phyloP scores from a whole-genome alignment of 1,140 invertebrate genomes.

The Dreissena rostriformis region DNA sequence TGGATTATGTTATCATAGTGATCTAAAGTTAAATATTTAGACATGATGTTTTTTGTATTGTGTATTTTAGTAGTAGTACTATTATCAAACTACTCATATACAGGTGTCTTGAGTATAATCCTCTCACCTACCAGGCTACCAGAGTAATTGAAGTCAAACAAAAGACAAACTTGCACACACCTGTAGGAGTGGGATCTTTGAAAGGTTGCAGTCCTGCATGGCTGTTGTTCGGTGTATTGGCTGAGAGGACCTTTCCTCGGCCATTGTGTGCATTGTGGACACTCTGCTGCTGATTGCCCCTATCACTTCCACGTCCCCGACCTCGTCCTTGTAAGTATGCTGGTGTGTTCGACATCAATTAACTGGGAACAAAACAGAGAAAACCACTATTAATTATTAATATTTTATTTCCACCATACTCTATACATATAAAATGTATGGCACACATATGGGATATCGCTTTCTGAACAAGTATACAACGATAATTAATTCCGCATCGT shows the following conservation, averaged over 20 bases:
- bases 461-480: too few relatives aligned
- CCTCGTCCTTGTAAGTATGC: conserved; percentile 68
- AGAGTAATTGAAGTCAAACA: not conserved
- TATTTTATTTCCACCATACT: too few relatives aligned
- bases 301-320: conserved; percentile 65
- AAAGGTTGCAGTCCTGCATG: not conserved
- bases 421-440: too few relatives aligned
- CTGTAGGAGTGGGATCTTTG: not conserved
- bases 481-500: too few relatives aligned
- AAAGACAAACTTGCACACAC: not conserved
- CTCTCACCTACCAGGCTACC: not conserved
- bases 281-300: not conserved
- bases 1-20: too few relatives aligned
- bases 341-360: conserved; percentile 60
- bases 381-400: too few relatives aligned
- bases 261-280: not conserved
- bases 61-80: not conserved
- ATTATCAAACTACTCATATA: not conserved
- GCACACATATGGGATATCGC: too few relatives aligned
- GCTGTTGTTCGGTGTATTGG: not conserved
- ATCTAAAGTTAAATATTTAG: not conserved
- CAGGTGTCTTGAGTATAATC: not conserved
- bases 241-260: conserved; percentile 6
- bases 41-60: not conserved
- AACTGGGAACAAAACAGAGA: too few relatives aligned